Conservation (phyloP, 2,888 invertebrate species). For the Camptogramma bilineatum region DNA sequence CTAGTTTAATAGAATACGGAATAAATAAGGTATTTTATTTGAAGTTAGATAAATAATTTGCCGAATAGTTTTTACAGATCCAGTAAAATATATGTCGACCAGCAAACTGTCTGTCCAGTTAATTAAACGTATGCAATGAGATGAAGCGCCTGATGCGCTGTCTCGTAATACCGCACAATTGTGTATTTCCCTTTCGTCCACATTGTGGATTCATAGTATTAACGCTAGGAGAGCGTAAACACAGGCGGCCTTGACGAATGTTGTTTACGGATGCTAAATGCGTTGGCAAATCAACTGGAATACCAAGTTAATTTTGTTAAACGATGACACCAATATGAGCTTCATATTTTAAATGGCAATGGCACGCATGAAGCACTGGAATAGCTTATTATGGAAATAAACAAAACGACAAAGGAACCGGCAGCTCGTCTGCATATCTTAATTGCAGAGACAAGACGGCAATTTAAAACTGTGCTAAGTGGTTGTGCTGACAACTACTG, state of each 20-base stretch:
- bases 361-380: neutral
- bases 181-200: constrained; percentile 46
- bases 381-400: constrained; percentile 6
- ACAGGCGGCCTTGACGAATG: constrained; percentile 68
- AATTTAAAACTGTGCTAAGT: constrained; percentile 27
- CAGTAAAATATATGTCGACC: neutral
- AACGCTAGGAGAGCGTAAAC: constrained; percentile 66
- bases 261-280: constrained; percentile 75
- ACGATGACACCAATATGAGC: constrained; percentile 44
- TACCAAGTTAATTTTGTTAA: constrained; percentile 53
- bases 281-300: constrained; percentile 67
- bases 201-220: constrained; percentile 48
- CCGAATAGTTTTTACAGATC: neutral
- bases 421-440: constrained; percentile 13
- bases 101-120: constrained; percentile 1
- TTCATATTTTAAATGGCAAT: constrained; percentile 36
- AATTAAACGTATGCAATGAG: neutral
- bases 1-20: too few species aligned
- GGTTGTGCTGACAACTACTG: constrained; percentile 45
- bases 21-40: neutral
- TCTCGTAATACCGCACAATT: constrained; percentile 11
- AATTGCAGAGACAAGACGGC: constrained; percentile 7
- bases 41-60: neutral
- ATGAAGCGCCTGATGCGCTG: constrained; percentile 1
- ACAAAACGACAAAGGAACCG: constrained; percentile 10